phyloP scores from a whole-genome alignment of 30 jellyfish, hydroid and myxozoan genomes.

The Rhopilema esculentum region DNA sequence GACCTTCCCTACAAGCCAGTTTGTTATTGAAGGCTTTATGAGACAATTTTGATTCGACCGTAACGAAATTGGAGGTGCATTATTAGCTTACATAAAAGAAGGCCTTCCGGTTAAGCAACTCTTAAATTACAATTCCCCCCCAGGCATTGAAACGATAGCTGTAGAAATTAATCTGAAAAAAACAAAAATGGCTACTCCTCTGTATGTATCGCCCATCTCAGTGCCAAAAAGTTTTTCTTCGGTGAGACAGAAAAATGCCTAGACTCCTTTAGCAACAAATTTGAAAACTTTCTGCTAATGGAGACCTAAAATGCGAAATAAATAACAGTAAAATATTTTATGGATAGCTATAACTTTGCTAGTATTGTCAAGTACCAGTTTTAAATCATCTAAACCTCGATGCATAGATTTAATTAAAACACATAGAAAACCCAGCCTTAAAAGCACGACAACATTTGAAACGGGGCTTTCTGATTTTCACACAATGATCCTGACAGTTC shows the following conservation, averaged over 20 bases:
- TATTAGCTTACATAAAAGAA: neutral
- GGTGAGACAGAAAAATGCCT: neutral
- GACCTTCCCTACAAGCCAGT: conserved; percentile 11
- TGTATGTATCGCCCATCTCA: conserved; percentile 6
- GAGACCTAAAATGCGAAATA: too few species aligned
- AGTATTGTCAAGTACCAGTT: neutral
- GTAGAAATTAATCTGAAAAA: neutral
- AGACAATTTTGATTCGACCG: neutral
- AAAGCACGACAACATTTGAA: too few species aligned
- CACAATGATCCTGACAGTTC: too few species aligned
- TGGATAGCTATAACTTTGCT: too few species aligned
- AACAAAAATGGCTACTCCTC: neutral
- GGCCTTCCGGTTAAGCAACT: neutral
- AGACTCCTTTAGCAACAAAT: too few species aligned
- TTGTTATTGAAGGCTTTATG: too few species aligned
- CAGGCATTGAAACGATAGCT: neutral
- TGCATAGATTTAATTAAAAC: neutral
- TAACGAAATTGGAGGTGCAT: neutral
- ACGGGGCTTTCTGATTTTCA: too few species aligned
- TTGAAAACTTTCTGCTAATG: too few species aligned
- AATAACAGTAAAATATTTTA: too few species aligned
- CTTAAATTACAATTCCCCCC: neutral
- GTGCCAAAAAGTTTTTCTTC: neutral
- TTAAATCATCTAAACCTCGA: too few species aligned
- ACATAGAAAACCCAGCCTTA: too few species aligned